Base-by-base conservation (phyloP, 1,140 invertebrate genomes). In the Ceratina japonica region DNA sequence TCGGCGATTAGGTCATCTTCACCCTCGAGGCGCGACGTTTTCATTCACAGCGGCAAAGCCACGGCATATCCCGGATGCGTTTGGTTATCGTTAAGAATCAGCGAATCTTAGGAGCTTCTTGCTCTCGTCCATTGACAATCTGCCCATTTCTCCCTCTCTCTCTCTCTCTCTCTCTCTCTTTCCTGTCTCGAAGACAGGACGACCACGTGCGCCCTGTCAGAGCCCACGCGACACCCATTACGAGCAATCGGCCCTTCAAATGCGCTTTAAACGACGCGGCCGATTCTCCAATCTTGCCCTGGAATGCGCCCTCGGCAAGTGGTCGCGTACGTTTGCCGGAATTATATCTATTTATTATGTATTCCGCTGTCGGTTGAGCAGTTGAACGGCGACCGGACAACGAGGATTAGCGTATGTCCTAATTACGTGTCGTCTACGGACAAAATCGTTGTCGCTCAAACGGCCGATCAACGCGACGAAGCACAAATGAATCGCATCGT, bases 201-300 rank as follows among this genome's bases (percentile, higher is more conserved):
- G 80, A 89, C 88, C 87, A 89, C 88, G 88, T 87, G 86, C 83
- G 85, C 87, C 85, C 83, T 87, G 85, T 84, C 83, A 75, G 64
- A 51, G 83, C 88, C 88, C 88, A 89, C 88, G 85, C 88, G 87
- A 85, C 86, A 87, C 86, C 86, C 75, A 89, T 89, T 89, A 87
- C 58, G 63, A 59, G 61, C 63, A 87, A 87, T 87, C 74, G 78
- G 59, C 75, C 58, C 74, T 85, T 87, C 52, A 86, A 86, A 86
- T 86, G 62, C 70, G 61, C 59, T 71, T 37, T 81, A 76, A 87
- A 75, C 79, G 76, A 58, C 65, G 59, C 62, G 58, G 62, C 13
- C 70, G 76, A 79, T 82, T 85, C 71, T 82, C 58, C 56, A 71
- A 84, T 85, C 62, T 72, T 62, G 66, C 69, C 51, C 1, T 85